Base-by-base conservation (phyloP, 2,113 vertebrate genomes). In the Rissa tridactyla region DNA sequence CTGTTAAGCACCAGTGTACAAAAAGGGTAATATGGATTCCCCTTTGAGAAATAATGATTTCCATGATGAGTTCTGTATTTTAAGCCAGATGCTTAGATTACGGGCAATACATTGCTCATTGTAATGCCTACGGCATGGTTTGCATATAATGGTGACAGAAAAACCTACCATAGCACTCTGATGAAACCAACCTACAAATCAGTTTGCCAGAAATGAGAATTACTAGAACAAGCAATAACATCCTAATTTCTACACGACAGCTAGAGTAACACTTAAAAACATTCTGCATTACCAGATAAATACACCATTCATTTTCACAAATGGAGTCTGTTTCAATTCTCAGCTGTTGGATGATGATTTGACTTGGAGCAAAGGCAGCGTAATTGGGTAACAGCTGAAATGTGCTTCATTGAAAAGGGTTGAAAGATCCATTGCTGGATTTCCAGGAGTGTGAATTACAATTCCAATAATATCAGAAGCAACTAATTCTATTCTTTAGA, bases 381-480 rank as follows among this genome's bases (percentile, higher is more conserved):
- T 98, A 98, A 98, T 99, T 99, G 98, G 98, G 96, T 98, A 98
- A 98, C 97, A 98, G 98, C 97, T 95, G 97, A 97, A 97, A 98
- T 94, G 97, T 69, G 96, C 97, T 98, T 98, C 98, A 95, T 97
- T 98, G 98, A 98, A 98, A 98, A 97, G 95, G 95, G 98, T 98
- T 97, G 98, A 98, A 98, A 98, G 98, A 98, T 97, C 97, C 96
- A 71, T 97, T 97, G 98, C 98, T 98, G 96, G 97, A 97, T 98
- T 98, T 98, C 96, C 95, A 96, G 95, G 98, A 98, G 98, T 98
- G 98, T 98, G 98, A 98, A 99, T 99, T 99, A 98, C 97, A 98
- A 98, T 98, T 98, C 96, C 95, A 98, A 97, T 98, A 98, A 98
- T 99, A 99, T 98, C 99, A 99, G 97, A 98, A 98, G 97, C 98